Conservation (phyloP, 2,888 invertebrate species). For the Rhagium mordax region DNA sequence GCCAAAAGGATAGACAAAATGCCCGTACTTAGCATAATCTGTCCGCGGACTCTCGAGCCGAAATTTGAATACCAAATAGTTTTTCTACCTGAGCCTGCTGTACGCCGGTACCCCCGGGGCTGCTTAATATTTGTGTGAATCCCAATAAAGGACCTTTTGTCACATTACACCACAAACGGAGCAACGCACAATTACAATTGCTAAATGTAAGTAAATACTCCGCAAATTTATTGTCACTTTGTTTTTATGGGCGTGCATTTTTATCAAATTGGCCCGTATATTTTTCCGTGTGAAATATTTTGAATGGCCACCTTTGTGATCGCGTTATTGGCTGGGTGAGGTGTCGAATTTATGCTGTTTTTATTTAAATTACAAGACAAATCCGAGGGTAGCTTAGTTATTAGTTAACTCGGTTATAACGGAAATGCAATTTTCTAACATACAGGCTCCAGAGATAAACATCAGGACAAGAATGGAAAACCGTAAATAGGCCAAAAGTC, state of each 20-base stretch:
- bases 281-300: constrained; percentile 25
- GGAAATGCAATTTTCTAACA: too few relatives aligned
- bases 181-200: constrained; percentile 53
- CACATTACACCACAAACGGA: constrained; percentile 49
- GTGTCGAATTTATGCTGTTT: background rate
- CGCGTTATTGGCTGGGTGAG: background rate
- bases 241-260: constrained; percentile 56
- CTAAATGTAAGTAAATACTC: constrained; percentile 54
- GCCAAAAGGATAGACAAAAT: constrained; percentile 37
- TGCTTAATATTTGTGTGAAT: background rate
- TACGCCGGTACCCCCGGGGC: background rate
- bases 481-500: too few relatives aligned
- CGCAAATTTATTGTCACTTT: constrained; percentile 49
- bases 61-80: constrained; percentile 44
- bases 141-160: constrained; percentile 20
- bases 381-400: too few relatives aligned
- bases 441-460: too few relatives aligned
- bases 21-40: constrained; percentile 45
- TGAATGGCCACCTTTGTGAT: background rate
- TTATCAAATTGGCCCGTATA: constrained; percentile 44
- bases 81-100: constrained; percentile 38
- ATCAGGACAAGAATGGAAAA: too few relatives aligned
- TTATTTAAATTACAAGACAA: background rate
- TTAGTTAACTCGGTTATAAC: too few relatives aligned
- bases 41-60: constrained; percentile 27